phyloP scores from a whole-genome alignment of 2,797 vertebrate genomes.

The Microctenopoma lineatum region DNA sequence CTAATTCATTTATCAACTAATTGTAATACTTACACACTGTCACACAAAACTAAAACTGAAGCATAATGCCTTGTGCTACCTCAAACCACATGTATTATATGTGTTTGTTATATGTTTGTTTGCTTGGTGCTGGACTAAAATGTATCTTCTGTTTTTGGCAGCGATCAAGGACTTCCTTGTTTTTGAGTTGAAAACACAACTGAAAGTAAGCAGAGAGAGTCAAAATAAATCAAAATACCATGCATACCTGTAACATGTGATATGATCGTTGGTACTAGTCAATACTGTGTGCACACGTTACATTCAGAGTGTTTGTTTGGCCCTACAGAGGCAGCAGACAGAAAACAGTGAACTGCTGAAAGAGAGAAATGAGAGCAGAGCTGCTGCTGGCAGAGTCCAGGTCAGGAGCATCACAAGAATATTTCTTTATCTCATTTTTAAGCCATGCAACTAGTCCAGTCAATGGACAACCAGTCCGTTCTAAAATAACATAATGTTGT shows the following conservation, averaged over 20 bases:
- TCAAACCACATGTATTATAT: too few relatives aligned
- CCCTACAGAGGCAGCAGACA: slow-evolving; percentile 11
- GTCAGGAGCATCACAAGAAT: slow-evolving; percentile 1
- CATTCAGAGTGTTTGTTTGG: not conserved
- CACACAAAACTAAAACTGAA: too few relatives aligned
- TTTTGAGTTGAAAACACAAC: slow-evolving; percentile 15
- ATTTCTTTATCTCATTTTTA: not conserved
- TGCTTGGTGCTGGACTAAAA: not conserved
- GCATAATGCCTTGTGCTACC: too few relatives aligned
- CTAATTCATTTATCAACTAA: too few relatives aligned
- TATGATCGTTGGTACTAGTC: not conserved
- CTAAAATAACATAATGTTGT: too few relatives aligned
- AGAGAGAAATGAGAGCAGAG: slow-evolving; percentile 1
- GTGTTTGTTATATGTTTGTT: too few relatives aligned
- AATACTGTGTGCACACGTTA: slow-evolving; percentile 1
- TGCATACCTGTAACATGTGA: not conserved
- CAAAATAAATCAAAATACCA: not conserved
- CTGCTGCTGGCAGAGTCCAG: slow-evolving; percentile 20
- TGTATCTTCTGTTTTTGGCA: slow-evolving; percentile 2
- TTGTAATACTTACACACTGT: too few relatives aligned
- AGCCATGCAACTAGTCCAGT: too few relatives aligned
- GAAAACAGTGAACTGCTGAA: slow-evolving; percentile 1
- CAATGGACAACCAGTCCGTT: too few relatives aligned
- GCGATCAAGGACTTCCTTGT: slow-evolving; percentile 10
- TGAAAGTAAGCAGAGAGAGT: slow-evolving; percentile 5